Evolutionary conservation across 2,888 invertebrate species (phyloP), one percentile per base, ranked within the genome.

Genomic region (Nipponacmea schrenckii): DNA sequence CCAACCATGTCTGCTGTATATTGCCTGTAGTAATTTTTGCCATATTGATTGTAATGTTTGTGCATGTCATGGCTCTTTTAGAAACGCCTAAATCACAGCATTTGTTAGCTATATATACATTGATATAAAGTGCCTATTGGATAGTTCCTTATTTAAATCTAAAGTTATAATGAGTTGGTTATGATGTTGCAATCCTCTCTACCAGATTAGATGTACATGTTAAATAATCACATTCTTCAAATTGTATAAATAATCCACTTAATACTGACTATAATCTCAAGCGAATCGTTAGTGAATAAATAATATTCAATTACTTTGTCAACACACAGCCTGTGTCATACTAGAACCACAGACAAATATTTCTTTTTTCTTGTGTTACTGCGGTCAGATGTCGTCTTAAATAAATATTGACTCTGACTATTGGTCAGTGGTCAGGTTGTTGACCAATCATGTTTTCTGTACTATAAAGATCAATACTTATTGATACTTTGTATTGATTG

Each of bases 171-270:
- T 39, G 39, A 8, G 39, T 39, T 7, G 39, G 39, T 39, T 39
- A 39, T 10, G 39, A 10, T 39, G 39, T 39, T 5, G 1, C 10
- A 10, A 39, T 39, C 39, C 3, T 39, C 1, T 39, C 39, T 20
- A 8, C 15, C 10, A 56, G 56, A 24, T 20, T 20, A 56, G 14
- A 56, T 3, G n/a, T 56, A 56, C 56, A 56, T 24, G 24, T 56
- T 56, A 56, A 56, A 56, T 56, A 56, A 56, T 14, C 56, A 56
- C 56, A 56, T 56, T 56, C 20, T 24, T 39, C 20, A 56, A 24
- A 56, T 20, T 56, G 56, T 24, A 56, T 56, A 24, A 56, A 56
- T 56, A 56, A 56, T 56, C 56, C 24, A 56, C 56, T 56, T 56
- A 56, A 56, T 10, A 24, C 24, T 20, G 24, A 56, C 56, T 56